Conservation (phyloP, 2,888 invertebrate genomes). For the Creontiades dilutus region DNA sequence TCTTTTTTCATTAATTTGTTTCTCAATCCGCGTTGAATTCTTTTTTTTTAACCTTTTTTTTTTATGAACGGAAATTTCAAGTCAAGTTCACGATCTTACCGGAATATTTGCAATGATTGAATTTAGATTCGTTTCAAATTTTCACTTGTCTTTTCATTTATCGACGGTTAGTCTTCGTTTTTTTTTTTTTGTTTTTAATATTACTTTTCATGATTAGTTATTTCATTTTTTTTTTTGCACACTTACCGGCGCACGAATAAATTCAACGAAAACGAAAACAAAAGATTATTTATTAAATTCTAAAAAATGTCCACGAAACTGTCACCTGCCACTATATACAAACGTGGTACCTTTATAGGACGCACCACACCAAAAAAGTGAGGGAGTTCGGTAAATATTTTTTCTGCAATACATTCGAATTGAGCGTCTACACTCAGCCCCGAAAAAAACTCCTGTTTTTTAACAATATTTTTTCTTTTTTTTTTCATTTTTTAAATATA, state of each 20-base stretch:
- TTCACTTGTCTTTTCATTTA: not conserved
- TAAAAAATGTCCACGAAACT: conserved; percentile 63
- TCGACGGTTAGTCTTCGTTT: not conserved
- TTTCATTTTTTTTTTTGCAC: conserved; percentile 7
- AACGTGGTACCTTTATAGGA: conserved; percentile 51
- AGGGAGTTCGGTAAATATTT: conserved; percentile 37
- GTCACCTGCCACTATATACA: conserved; percentile 61
- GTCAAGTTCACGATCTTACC: not conserved
- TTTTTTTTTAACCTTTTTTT: not conserved
- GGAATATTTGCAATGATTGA: conserved; percentile 10
- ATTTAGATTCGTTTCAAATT: not conserved
- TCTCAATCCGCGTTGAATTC: too few relatives aligned
- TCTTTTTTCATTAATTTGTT: conserved; percentile 46
- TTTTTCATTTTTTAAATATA: conserved; percentile 28
- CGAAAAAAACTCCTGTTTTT: conserved; percentile 33
- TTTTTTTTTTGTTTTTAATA: not conserved
- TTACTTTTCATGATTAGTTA: not conserved
- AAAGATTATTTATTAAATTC: conserved; percentile 32
- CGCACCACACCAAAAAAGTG: conserved; percentile 60
- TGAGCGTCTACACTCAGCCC: conserved; percentile 66
- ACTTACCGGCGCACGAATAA: conserved; percentile 4
- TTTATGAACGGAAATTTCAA: not conserved
- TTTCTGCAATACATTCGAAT: conserved; percentile 61
- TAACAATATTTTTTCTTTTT: conserved; percentile 50
- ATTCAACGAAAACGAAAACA: conserved; percentile 31